These are phyloP conservation scores for Hypotaenidia okinawae DNA, from an alignment of 2,797 vertebrate species.

Conservation along the genomic window DNA sequence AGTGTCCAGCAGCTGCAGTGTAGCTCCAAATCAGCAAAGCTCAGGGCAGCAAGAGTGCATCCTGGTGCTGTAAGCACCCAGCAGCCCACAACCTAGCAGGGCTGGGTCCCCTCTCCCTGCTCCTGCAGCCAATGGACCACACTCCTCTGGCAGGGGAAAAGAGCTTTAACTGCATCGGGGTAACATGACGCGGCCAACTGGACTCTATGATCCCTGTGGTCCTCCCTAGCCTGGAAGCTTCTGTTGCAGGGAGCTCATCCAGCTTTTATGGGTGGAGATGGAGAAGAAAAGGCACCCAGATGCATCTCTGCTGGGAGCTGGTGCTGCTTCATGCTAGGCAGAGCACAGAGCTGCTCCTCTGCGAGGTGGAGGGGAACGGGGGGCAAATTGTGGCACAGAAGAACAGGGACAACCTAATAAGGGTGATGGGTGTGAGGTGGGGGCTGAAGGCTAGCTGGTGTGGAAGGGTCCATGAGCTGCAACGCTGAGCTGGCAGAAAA, in stretches of 20 bases:
- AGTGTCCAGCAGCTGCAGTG: background rate
- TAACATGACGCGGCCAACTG: background rate
- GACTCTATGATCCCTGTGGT: background rate
- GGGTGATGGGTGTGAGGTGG: background rate
- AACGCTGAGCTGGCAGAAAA: background rate
- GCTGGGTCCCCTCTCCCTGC: background rate
- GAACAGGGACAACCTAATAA: background rate
- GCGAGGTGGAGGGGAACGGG: accelerated
- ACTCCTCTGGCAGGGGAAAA: background rate
- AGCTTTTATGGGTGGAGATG: background rate
- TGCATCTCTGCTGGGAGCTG: background rate
- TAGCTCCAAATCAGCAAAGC: background rate
- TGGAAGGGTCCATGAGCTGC: background rate
- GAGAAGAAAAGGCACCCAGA: background rate
- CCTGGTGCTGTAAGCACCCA: background rate
- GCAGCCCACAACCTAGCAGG: accelerated
- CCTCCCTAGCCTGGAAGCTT: background rate
- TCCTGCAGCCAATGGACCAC: accelerated
- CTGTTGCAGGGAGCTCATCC: background rate
- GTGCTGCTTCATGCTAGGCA: background rate
- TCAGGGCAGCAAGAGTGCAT: background rate
- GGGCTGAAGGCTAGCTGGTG: background rate
- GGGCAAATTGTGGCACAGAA: accelerated
- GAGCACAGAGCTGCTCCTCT: background rate
- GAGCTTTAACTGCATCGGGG: background rate